Conservation (phyloP, 1,140 invertebrate genomes). For the Delia radicum region DNA sequence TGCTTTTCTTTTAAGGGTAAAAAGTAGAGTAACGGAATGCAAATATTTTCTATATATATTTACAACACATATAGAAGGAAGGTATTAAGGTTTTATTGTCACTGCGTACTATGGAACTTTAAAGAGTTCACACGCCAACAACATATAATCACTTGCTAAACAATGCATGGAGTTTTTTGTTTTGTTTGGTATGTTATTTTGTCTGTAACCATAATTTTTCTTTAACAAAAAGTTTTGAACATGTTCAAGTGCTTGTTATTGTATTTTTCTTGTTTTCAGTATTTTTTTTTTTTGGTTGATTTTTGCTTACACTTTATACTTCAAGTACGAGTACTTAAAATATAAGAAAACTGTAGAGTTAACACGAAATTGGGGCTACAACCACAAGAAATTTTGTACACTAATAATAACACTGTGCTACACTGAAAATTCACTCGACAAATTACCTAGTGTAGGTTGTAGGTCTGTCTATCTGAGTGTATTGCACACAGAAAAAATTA, state of each 20-base stretch:
- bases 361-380: too few species aligned
- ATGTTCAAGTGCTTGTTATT: not conserved
- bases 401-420: too few species aligned
- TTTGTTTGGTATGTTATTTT: not conserved
- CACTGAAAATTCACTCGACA: too few species aligned
- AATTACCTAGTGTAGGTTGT: too few species aligned
- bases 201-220: not conserved
- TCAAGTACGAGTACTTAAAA: not conserved
- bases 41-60: not conserved
- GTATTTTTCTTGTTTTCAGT: not conserved
- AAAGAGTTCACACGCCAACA: conserved; percentile 12
- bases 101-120: not conserved
- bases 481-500: too few species aligned
- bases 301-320: not conserved
- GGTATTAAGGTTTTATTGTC: not conserved
- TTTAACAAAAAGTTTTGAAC: not conserved
- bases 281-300: not conserved
- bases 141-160: conserved; percentile 17
- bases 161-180: not conserved
- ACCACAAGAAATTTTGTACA: too few species aligned
- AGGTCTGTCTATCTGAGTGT: too few species aligned
- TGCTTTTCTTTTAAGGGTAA: not conserved
- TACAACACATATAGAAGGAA: not conserved
- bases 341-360: too few species aligned
- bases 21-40: conserved; percentile 18